Conservation (phyloP, 2,888 invertebrate species). For the Slavum lentiscoides region DNA sequence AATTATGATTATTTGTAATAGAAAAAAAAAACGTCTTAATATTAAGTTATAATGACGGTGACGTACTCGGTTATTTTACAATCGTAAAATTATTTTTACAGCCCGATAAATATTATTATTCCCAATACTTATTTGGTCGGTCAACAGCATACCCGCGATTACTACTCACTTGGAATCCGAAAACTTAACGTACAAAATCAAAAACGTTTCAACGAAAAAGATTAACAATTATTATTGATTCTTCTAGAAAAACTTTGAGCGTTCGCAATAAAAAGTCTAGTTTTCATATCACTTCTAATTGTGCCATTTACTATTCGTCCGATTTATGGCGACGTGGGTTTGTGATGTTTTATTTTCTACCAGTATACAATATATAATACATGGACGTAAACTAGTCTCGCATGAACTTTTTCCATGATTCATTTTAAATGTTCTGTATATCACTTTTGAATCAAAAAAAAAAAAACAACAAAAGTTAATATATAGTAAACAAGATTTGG, state of each 20-base stretch:
- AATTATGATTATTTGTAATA: too few species aligned
- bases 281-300: constrained; percentile 18
- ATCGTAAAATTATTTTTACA: neutral
- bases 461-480: neutral
- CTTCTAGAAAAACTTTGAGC: constrained; percentile 4
- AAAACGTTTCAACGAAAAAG: neutral
- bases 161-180: neutral
- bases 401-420: constrained; percentile 46
- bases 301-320: constrained; percentile 20
- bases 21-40: too few species aligned
- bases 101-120: neutral
- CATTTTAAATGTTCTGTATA: constrained; percentile 43
- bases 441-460: constrained; percentile 19
- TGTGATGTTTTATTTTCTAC: neutral
- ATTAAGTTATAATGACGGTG: too few species aligned
- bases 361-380: constrained; percentile 9
- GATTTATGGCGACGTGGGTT: constrained; percentile 15
- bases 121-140: neutral
- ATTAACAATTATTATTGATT: constrained; percentile 12
- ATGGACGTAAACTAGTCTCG: constrained; percentile 7
- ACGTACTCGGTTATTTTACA: neutral
- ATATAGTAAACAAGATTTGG: constrained; percentile 14
- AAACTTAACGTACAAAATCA: neutral
- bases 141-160: neutral
- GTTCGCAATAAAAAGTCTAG: constrained; percentile 4